Evolutionary conservation across 2,888 invertebrate genomes (phyloP).

Genomic region (Agriopis marginaria): DNA sequence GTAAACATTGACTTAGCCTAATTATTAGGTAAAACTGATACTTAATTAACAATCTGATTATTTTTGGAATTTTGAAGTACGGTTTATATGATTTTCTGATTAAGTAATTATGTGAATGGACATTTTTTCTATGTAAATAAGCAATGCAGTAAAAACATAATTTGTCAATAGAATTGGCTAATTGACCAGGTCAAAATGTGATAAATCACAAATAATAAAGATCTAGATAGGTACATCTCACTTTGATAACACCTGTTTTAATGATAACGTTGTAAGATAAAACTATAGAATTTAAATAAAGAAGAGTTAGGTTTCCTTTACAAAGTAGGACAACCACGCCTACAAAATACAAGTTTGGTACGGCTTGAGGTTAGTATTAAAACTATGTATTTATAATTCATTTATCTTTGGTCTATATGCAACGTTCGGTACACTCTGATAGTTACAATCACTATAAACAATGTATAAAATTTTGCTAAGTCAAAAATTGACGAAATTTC

Average conservation of each 20-base stretch:
- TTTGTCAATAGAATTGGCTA: background rate
- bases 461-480: conserved; percentile 86
- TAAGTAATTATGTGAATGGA: conserved; percentile 3
- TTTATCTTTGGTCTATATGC: conserved; percentile 82
- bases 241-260: conserved; percentile 10
- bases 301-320: conserved; percentile 37
- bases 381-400: conserved; percentile 79
- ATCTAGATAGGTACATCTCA: conserved; percentile 17
- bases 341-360: conserved; percentile 83
- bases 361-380: conserved; percentile 84
- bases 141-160: background rate
- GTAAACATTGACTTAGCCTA: conserved; percentile 86
- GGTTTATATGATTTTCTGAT: conserved; percentile 20
- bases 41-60: conserved; percentile 56
- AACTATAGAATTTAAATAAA: conserved; percentile 36
- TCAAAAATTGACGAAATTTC: conserved; percentile 85
- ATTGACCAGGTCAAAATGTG: conserved; percentile 5
- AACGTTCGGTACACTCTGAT: conserved; percentile 76
- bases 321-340: conserved; percentile 58
- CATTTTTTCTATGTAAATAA: background rate
- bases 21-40: conserved; percentile 77
- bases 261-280: conserved; percentile 26
- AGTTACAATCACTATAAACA: conserved; percentile 81
- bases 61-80: conserved; percentile 49
- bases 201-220: conserved; percentile 20